Conservation (phyloP, 2,888 invertebrate species). For the Tricholauxania praeusta region DNA sequence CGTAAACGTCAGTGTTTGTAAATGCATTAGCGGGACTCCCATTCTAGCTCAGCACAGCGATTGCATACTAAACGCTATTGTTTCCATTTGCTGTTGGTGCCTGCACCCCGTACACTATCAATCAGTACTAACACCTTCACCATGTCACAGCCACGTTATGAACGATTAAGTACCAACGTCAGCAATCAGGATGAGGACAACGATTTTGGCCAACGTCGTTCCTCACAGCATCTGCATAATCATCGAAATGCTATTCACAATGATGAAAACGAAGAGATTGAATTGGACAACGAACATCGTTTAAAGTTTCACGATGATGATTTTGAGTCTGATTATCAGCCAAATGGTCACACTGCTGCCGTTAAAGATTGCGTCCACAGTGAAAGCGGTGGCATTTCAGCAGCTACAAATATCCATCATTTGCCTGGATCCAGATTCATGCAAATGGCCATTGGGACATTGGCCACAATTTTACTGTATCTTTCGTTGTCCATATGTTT, state of each 20-base stretch:
- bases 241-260: conserved; percentile 47
- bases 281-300: conserved; percentile 51
- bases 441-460: conserved; percentile 65
- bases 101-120: neutral
- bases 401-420: conserved; percentile 41
- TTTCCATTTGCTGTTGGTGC: neutral
- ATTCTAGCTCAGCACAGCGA: neutral
- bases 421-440: conserved; percentile 57
- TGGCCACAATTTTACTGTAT: conserved; percentile 80
- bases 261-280: conserved; percentile 60
- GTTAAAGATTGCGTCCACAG: neutral
- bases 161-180: conserved; percentile 57
- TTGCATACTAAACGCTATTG: conserved; percentile 1
- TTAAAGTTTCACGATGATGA: conserved; percentile 12
- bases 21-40: too few species aligned
- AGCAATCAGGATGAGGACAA: conserved; percentile 44
- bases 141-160: conserved; percentile 60
- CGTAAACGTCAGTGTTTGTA: too few species aligned
- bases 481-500: conserved; percentile 93
- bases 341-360: conserved; percentile 23
- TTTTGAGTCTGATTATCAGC: conserved; percentile 24
- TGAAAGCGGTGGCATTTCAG: conserved; percentile 27
- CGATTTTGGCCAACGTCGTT: conserved; percentile 26
- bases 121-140: neutral
- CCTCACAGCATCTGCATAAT: neutral